Evolutionary conservation across 2,797 vertebrate species (phyloP).

Genomic region (Odontamblyopus rebecca): DNA sequence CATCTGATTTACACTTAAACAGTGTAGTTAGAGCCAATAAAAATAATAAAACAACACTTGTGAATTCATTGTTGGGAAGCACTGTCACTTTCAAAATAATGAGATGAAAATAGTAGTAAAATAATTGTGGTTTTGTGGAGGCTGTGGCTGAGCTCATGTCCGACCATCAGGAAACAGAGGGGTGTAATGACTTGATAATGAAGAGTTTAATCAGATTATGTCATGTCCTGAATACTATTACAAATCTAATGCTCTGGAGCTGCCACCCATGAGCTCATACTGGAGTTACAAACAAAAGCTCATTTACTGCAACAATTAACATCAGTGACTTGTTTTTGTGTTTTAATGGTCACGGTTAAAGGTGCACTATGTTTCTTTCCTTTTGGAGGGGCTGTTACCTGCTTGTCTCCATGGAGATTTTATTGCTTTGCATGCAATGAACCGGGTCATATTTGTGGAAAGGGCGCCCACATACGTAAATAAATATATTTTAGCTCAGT

Average conservation of each 20-base stretch:
- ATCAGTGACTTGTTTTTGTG: too few species aligned
- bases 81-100: slow-evolving; percentile 28
- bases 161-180: slow-evolving; percentile 46
- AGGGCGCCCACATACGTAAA: too few species aligned
- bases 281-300: background rate
- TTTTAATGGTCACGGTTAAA: background rate
- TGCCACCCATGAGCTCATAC: slow-evolving; percentile 21
- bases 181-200: slow-evolving; percentile 41
- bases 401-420: too few species aligned
- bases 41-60: background rate
- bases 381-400: too few species aligned
- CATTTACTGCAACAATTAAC: background rate
- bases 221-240: slow-evolving; percentile 6
- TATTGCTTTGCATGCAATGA: too few species aligned
- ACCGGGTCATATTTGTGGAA: too few species aligned
- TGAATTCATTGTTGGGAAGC: slow-evolving; percentile 17
- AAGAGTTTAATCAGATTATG: slow-evolving; percentile 47
- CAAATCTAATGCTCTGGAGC: slow-evolving; percentile 23
- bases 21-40: slow-evolving; percentile 10
- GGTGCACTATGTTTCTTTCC: too few species aligned
- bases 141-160: slow-evolving; percentile 43
- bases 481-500: too few species aligned
- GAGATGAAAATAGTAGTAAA: slow-evolving; percentile 31
- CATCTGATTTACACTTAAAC: slow-evolving; percentile 42
- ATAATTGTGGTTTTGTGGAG: slow-evolving; percentile 14